Base-by-base conservation (phyloP, 2,888 invertebrate species). In the Palloptera scutellata region DNA sequence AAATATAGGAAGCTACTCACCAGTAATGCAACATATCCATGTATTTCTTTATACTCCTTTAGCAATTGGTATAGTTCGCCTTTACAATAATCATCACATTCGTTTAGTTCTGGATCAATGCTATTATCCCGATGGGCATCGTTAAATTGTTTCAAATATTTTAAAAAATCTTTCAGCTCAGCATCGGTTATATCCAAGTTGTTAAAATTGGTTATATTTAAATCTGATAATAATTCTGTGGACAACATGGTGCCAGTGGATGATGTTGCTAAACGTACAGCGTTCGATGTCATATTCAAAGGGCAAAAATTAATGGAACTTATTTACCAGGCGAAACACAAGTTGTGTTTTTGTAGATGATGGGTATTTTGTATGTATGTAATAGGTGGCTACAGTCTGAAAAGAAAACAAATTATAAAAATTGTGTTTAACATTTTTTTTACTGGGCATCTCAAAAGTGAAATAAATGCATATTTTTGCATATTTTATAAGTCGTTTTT, bases 1-100 rank as follows among this genome's bases (percentile, higher is more conserved):
- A 30, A 30, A 30, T 30, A 30, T n/a, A n/a, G n/a, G 6, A 30
- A 30, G 6, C 30, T 30, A 86, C 89, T 88, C 79, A 96, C 94
- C 75, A 92, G 86, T 13, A 96, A 87, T 62, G 94, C 92, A 71
- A 93, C 88, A 82, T 94, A 95, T 69, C 95, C 94, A 82, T 97
- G 96, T 69, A 91, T 88, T 61, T 89, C 86, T 71, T 89, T 88
- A 83, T 94, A 94, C 0, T 87, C 86, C 1, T 87, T 79, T 17
- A 91, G 86, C 65, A 91, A 81, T 58, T 89, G 88, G 54, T 88
- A 86, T 64, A 91, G 86, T 59, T 84, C 85, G 0, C 89, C 89
- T 52, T 87, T 88, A 74, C 91, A 91, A 80, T 90, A 90, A 70
- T 86, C 84, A 66, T 71, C 72, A 43, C 84, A 83, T 45, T 83